Percentiles rank a stretch among this genome's conserved stretches.
Conservation (phyloP, 2,113 vertebrate genomes). For the Dipodomys ordii region DNA sequence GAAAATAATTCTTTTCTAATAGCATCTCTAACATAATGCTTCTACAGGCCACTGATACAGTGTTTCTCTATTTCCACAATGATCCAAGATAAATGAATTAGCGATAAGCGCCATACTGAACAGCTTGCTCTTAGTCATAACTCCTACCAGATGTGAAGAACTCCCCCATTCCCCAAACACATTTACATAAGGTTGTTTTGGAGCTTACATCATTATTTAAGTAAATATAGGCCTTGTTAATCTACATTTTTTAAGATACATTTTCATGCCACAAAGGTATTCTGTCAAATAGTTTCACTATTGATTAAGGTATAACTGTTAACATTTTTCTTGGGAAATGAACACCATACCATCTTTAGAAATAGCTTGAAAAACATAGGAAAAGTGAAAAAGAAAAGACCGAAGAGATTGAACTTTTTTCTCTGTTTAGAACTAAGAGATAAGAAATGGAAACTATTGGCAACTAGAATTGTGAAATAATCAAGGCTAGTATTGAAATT, state of each 20-base stretch:
- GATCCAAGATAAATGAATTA: constrained; percentile 37
- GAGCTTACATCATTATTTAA: constrained; percentile 40
- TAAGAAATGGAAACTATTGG: background rate
- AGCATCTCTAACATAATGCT: background rate
- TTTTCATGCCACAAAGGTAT: background rate
- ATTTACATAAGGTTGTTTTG: background rate
- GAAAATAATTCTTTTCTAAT: background rate
- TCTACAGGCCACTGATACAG: background rate
- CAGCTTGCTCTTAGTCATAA: constrained; percentile 66
- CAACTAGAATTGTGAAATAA: background rate
- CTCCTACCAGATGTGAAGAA: constrained; percentile 58
- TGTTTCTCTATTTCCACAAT: background rate
- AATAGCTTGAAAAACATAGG: background rate
- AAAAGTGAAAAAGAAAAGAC: background rate
- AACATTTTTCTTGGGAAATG: background rate
- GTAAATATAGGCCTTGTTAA: background rate
- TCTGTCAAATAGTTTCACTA: too few relatives aligned
- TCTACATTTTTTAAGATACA: background rate
- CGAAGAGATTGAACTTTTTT: background rate
- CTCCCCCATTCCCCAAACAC: constrained; percentile 23
- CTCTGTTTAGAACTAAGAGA: background rate
- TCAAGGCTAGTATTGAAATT: background rate
- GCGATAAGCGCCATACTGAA: background rate
- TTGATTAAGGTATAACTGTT: too few relatives aligned
- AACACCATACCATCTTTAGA: background rate